These are phyloP conservation scores for Camelus dromedarius DNA, from an alignment of 2,113 vertebrate genomes.

Conservation along the genomic window DNA sequence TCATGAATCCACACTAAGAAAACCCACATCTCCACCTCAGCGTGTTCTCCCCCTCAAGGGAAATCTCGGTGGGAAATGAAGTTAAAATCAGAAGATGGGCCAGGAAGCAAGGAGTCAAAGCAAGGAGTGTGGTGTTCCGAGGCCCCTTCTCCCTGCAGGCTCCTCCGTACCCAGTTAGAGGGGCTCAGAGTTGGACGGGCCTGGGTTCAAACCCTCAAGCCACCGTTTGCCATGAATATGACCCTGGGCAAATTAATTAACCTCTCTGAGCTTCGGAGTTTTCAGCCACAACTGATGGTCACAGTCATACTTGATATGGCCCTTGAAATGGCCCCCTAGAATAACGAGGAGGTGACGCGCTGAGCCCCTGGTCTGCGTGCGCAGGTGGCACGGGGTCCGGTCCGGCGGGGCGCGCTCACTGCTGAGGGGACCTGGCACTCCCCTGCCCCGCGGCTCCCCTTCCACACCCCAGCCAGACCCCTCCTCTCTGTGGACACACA, in stretches of 20 bases:
- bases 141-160: not conserved
- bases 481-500: no score
- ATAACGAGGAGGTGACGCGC: not conserved
- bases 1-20: not conserved
- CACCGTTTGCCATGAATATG: not conserved
- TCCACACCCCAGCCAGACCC: not conserved
- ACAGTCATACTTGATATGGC: not conserved
- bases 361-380: not conserved
- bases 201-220: not conserved
- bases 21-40: not conserved
- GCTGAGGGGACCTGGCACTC: not conserved
- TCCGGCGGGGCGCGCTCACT: not conserved
- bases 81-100: not conserved
- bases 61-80: not conserved
- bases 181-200: not conserved
- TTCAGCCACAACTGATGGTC: not conserved
- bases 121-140: not conserved
- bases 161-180: not conserved
- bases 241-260: not conserved
- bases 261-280: not conserved
- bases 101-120: not conserved
- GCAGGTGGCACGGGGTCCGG: not conserved
- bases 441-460: not conserved
- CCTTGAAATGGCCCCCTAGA: not conserved
- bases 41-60: not conserved